These are phyloP conservation scores for Geococcyx californianus DNA, from an alignment of 2,113 vertebrate species.

Conservation along the genomic window DNA sequence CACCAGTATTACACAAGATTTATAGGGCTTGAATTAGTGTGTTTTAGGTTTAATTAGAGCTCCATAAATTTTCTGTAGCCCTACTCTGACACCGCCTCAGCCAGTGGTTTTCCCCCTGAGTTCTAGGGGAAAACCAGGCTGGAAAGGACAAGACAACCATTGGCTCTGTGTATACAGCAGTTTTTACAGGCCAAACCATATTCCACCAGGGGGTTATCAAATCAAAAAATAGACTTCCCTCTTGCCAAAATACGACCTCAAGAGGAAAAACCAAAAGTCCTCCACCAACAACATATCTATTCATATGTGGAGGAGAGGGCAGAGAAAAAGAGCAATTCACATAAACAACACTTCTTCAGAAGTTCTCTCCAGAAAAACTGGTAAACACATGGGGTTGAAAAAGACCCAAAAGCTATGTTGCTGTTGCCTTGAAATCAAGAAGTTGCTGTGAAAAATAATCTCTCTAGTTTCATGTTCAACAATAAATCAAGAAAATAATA, in stretches of 20 bases:
- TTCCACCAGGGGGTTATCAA: slow-evolving; percentile 33
- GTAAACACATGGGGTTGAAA: background rate
- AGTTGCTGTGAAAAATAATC: background rate
- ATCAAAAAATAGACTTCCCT: slow-evolving; percentile 20
- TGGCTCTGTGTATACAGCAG: background rate
- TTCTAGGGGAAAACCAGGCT: slow-evolving; percentile 9
- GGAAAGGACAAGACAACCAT: slow-evolving; percentile 22
- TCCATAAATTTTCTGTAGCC: slow-evolving; percentile 17
- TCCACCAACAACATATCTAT: slow-evolving; percentile 41
- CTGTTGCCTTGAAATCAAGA: background rate
- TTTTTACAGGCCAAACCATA: slow-evolving; percentile 41
- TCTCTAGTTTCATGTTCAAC: background rate
- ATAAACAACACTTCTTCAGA: slow-evolving; percentile 17
- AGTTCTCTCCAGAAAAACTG: slow-evolving; percentile 15
- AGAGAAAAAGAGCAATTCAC: background rate
- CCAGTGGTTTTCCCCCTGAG: background rate
- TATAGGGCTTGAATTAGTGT: background rate
- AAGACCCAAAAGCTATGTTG: background rate
- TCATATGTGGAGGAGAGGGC: background rate
- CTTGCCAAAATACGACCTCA: slow-evolving; percentile 41
- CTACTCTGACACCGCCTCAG: background rate
- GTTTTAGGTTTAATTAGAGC: slow-evolving; percentile 31
- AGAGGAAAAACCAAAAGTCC: slow-evolving; percentile 34
- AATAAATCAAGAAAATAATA: slow-evolving; percentile 9
- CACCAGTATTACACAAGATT: background rate